Conservation (phyloP, 2,888 invertebrate genomes). For the Philhelius pedissequus region DNA sequence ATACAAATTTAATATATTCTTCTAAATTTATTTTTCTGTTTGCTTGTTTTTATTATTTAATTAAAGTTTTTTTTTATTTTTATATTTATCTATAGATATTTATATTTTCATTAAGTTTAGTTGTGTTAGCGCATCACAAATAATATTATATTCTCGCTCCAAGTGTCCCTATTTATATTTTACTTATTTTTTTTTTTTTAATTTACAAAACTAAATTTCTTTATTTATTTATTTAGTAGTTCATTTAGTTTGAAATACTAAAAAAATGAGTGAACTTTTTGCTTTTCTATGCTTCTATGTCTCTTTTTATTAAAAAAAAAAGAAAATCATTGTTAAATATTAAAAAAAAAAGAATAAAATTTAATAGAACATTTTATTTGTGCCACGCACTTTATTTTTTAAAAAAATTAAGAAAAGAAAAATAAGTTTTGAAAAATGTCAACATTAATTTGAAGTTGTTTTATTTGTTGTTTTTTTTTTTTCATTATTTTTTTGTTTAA, state of each 20-base stretch:
- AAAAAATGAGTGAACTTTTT: background rate
- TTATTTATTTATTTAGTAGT: background rate
- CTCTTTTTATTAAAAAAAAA: background rate
- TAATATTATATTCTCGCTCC: conserved; percentile 7
- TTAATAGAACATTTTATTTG: conserved; percentile 29
- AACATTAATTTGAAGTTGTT: background rate
- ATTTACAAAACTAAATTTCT: conserved; percentile 30
- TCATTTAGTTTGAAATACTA: background rate
- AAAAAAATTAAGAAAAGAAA: conserved; percentile 1
- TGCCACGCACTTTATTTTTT: conserved; percentile 58
- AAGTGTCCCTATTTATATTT: background rate
- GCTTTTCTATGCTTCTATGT: too few species aligned
- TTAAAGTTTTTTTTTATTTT: background rate
- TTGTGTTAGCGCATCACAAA: conserved; percentile 15
- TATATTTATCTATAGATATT: conserved; percentile 28
- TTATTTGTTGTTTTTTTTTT: background rate
- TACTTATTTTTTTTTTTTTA: background rate
- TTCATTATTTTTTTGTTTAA: background rate
- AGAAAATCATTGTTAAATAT: background rate
- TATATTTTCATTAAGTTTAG: conserved; percentile 17
- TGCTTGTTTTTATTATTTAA: conserved; percentile 4
- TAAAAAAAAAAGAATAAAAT: conserved; percentile 2
- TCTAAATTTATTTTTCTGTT: conserved; percentile 31
- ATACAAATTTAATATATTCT: conserved; percentile 54
- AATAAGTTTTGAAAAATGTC: background rate